Evolutionary conservation across 2,113 vertebrate genomes (phyloP), one percentile per base, ranked within the genome.

Genomic region (Odontesthes bonariensis): DNA sequence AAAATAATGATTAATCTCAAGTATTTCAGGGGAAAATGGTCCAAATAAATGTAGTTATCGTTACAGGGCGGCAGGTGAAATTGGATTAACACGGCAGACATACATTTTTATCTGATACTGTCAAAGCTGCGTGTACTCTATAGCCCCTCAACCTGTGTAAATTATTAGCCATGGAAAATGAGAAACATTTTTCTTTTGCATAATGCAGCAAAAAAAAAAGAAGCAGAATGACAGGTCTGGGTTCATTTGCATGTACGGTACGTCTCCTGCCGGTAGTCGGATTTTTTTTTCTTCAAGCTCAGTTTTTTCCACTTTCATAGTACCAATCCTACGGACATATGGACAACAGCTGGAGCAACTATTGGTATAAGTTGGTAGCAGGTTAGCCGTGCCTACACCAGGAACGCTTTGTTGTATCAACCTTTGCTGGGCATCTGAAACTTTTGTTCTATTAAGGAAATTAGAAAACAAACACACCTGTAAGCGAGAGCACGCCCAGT

Each of bases 401-500:
- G 9, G 8, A 16, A 75, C 59, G 56, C 13, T 55, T 54, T 69
- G 23, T 40, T 55, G 32, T 63, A 44, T 27, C 8, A 23, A 17
- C 19, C 42, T 6, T 19, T 32, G 16, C 12, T 32, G 33, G 35
- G 17, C 32, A 38, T 12, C 32, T 38, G 35, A 38, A 38, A 38
- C 35, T 10, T 38, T 38, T 38, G 35, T 38, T 38, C 2, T 38
- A 38, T 9, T 11, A 4, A 57, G 55, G 11, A 20, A 42, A 19
- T 3, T 6, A 14, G 49, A 53, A 17, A 35, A 35, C 72, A 27
- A 54, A 65, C 49, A 23, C 51, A 79, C 64, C 74, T 67, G 46
- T 3, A n/a, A 60, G 7, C 44, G 32, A 14, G 44, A 81, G 74
- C 51, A 80, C 73, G 77, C 66, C 75, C 49, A 66, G 75, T 79